Evolutionary conservation across 2,113 vertebrate genomes (phyloP), one percentile per base, ranked within the genome.

Genomic region (Paraplagusia blochii): DNA sequence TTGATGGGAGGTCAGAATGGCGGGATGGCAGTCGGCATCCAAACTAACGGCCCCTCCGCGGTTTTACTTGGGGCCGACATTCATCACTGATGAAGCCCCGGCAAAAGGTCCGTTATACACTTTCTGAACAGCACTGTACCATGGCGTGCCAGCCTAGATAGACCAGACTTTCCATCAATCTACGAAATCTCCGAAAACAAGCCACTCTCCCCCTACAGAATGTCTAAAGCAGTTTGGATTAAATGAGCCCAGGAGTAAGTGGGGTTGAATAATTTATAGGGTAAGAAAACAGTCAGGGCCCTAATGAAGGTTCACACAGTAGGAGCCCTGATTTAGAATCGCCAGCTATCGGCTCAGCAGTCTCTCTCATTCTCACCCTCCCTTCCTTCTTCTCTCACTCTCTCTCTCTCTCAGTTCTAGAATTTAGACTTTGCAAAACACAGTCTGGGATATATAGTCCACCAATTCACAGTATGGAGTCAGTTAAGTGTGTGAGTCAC

Each of bases 251-350:
- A 39, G 38, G 51, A 40, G 60, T 45, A 42, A 59, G 54, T 22
- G 1, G 14, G 45, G 55, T 69, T 38, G 16, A 64, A 78, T 78
- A 72, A 81, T 81, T 81, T 79, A 79, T 66, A 42, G 58, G 58
- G 66, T 68, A 71, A 66, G 63, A 70, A 76, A 84, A 79, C 59
- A 74, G 64, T 59, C 63, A 40, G 48, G 64, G 59, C 40, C 45
- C 60, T 84, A 79, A 81, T 84, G 72, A 76, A 68, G 69, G 61
- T 63, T 72, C 63, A 49, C 74, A 63, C 56, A 78, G 68, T 39
- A 52, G 59, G 69, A 72, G 72, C 60, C 69, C 60, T 74, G 63
- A 72, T 81, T 84, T 83, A 80, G 56, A 66, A 72, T 72, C 64
- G 7, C 39, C 69, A 74, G 35, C 54, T 58, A 59, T 50, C 15